Base-by-base conservation (phyloP, 2,797 vertebrate genomes). In the Crocidura indochinensis region DNA sequence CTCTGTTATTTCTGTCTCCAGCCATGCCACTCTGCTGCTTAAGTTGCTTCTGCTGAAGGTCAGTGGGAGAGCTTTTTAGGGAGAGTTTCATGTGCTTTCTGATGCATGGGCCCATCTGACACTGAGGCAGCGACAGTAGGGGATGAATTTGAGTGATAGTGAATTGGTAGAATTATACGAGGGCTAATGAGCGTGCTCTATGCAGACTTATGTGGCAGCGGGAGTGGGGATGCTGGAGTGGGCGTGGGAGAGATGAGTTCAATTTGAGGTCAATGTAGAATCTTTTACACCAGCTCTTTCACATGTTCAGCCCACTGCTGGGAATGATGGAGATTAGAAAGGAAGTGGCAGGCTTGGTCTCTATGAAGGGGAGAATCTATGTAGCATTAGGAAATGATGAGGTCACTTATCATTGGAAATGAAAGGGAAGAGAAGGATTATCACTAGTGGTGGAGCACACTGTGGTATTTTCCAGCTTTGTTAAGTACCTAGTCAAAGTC, bases 1-100 rank as follows among this genome's bases (percentile, higher is more conserved):
- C 49, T 71, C 12, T 77, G 51, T 93, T 46, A 77, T 89, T 88
- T 86, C 91, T 95, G 87, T 84, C n/a, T 92, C 76, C 56, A 29
- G 0, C 72, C 84, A 11, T 49, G 56, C 49, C 80, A n/a, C 53
- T 49, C 2, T 12, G 27, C 44, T 38, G 31, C 68, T 83, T 77
- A 86, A 93, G 84, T 84, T 93, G 80, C 68, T 76, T 84, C 46
- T 72, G 84, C 87, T 88, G 74, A 86, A 72, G 17, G 47, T 72
- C 9, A 38, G 82, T 22, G 51, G n/a, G 62, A 44, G 3, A 24
- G 47, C 27, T 20, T 53, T 24, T 82, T 51, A 20, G 75, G 38
- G 67, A 3, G 51, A 68, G 44, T 14, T 31, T 38, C 10, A 46
- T 49, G 4, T 68, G 46, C 44, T 6, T 3, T 53, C 78, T 62